Evolutionary conservation across 2,797 vertebrate genomes (phyloP), one percentile per base, ranked within the genome.

Genomic region (Anolis apletophallus): DNA sequence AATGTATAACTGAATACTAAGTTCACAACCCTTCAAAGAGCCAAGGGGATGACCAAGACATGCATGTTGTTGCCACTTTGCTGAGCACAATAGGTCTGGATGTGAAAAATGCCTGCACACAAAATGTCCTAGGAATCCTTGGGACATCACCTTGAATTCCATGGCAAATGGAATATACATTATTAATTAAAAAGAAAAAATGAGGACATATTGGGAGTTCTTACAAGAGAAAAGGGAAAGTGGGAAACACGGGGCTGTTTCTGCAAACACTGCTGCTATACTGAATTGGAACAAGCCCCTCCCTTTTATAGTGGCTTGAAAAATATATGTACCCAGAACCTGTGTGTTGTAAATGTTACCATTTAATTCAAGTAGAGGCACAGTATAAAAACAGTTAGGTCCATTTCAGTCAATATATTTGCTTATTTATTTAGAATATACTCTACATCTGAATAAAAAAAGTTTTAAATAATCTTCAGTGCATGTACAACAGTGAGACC

Each of bases 401-500:
- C 88, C 83, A 87, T 93, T 93, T 94, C 87, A 91, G 90, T 96
- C 91, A 96, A 94, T 95, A 96, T 94, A 95, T 95, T 93, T 90
- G 89, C 89, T 75, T 87, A 92, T 94, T 96, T 96, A 96, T 96
- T 96, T 95, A 96, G 96, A 96, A 97, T 97, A 96, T 95, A 96
- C 84, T 95, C 96, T 96, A 96, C 95, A 95, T 96, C 94, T 94
- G 95, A 95, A 94, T 96, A 96, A 92, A 95, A n/a, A 96, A 96
- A 93, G 90, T 93, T 96, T 97, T 96, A 96, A 97, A 97, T 96
- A 96, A 95, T 93, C 86, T 94, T 94, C 90, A 91, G 92, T 92
- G 95, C 94, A 95, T 88, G 92, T 93, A 95, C 92, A 95, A 94
- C 87, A 84, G 32, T 90, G 94, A 92, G 91, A 92, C 92, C 91